Conservation (phyloP, 2,888 invertebrate genomes). For the Asteroscopus sphinx region DNA sequence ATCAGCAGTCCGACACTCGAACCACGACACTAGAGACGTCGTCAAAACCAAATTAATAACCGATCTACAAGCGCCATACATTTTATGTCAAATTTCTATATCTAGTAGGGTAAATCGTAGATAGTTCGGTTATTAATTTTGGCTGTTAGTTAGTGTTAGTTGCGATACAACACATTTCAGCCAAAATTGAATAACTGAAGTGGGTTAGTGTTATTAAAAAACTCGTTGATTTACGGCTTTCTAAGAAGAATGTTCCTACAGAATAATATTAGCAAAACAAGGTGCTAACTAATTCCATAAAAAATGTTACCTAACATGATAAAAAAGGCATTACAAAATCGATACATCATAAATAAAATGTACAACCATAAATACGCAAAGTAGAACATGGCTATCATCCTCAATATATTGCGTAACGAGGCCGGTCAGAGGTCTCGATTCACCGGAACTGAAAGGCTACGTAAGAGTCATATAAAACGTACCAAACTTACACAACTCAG, state of each 20-base stretch:
- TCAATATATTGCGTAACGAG: slow-evolving; percentile 39
- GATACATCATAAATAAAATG: slow-evolving; percentile 11
- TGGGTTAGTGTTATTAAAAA: too few species aligned
- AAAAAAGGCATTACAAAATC: slow-evolving; percentile 24
- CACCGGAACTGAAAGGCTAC: slow-evolving; percentile 40
- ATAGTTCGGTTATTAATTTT: too few species aligned
- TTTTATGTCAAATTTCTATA: too few species aligned
- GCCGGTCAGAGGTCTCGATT: slow-evolving; percentile 40
- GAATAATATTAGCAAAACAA: neutral
- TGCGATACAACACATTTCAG: too few species aligned
- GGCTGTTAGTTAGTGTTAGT: too few species aligned
- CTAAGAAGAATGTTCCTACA: neutral
- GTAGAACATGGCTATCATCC: slow-evolving; percentile 41
- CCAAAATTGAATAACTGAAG: too few species aligned
- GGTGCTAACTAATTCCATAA: slow-evolving; percentile 1
- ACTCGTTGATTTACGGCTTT: slow-evolving; percentile 2
- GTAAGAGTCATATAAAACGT: slow-evolving; percentile 34
- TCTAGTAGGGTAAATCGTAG: too few species aligned
- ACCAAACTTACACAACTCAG: slow-evolving; percentile 35
- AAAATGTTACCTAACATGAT: slow-evolving; percentile 24
- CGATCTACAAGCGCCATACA: too few species aligned
- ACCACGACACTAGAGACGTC: too few species aligned
- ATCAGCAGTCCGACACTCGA: too few species aligned
- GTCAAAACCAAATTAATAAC: too few species aligned
- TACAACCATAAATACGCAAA: slow-evolving; percentile 19